Evolutionary conservation across 2,888 invertebrate species (phyloP).

Genomic region (Caenorhabditis drosophilae): DNA sequence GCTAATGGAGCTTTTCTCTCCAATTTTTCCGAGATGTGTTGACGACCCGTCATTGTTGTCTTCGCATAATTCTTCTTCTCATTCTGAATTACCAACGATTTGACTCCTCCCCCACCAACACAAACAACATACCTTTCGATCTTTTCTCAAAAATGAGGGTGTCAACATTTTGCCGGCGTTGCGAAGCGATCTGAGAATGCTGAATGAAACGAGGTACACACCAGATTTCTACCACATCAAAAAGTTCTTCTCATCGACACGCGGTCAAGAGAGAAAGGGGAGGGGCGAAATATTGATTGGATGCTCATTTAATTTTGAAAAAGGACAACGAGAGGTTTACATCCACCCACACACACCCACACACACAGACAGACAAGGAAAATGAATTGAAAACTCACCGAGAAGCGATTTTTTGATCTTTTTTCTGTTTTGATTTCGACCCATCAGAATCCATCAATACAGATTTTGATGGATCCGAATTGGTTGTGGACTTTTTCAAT

Average conservation of each 20-base stretch:
- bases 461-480: constrained; percentile 28
- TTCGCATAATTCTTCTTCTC: constrained; percentile 32
- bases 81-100: constrained; percentile 8
- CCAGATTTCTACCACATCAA: neutral
- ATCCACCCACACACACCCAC: too few species aligned
- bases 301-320: too few species aligned
- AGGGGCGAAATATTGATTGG: too few species aligned
- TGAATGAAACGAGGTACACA: constrained; percentile 13
- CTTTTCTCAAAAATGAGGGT: constrained; percentile 40
- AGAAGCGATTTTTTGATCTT: neutral
- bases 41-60: constrained; percentile 23
- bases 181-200: constrained; percentile 46
- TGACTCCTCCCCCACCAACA: neutral
- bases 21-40: constrained; percentile 27
- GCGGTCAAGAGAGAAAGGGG: too few species aligned
- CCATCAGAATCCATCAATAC: constrained; percentile 1
- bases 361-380: too few species aligned
- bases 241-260: neutral
- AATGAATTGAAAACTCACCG: too few species aligned
- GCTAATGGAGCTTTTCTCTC: constrained; percentile 56
- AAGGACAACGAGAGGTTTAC: too few species aligned
- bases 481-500: constrained; percentile 10
- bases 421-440: neutral
- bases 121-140: constrained; percentile 20
- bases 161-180: constrained; percentile 45